Conservation (phyloP, 2,797 vertebrate genomes). For the Zenarchopterus dispar region DNA sequence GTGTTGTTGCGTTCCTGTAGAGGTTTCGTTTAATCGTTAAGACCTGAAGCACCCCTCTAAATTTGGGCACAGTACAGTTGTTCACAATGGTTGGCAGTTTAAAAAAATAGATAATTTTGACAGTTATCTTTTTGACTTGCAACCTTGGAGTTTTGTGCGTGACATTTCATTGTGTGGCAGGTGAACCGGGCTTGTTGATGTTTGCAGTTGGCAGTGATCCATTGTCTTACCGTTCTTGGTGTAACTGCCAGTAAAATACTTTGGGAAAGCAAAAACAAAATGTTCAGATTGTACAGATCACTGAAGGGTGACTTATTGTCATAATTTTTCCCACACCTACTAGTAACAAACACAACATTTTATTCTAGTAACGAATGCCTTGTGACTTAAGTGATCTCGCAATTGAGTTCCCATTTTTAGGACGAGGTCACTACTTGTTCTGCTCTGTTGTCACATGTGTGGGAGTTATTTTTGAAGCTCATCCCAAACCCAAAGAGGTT, state of each 20-base stretch:
- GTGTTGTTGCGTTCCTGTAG: conserved; percentile 34
- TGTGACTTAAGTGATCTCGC: neutral
- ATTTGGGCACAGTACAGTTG: neutral
- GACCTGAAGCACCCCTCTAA: neutral
- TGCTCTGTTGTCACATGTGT: conserved; percentile 24
- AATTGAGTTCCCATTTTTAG: conserved; percentile 43
- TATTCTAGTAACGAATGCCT: neutral
- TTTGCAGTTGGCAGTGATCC: conserved; percentile 40
- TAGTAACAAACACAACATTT: too few species aligned
- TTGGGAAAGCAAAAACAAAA: conserved; percentile 9
- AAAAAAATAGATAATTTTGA: neutral
- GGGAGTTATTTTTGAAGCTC: conserved; percentile 16
- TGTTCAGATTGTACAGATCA: conserved; percentile 13
- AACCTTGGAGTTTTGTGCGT: conserved; percentile 6
- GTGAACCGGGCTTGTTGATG: conserved; percentile 26
- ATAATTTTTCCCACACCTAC: too few species aligned
- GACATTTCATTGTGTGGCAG: conserved; percentile 12
- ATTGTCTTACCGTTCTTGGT: conserved; percentile 1
- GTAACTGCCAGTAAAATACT: conserved; percentile 22
- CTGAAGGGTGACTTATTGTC: neutral
- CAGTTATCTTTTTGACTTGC: conserved; percentile 11
- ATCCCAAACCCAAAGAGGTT: neutral
- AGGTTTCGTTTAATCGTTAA: conserved; percentile 4
- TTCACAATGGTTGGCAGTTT: neutral
- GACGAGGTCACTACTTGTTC: conserved; percentile 27